These are phyloP conservation scores for Agrochola circellaris DNA, from an alignment of 2,888 invertebrate genomes.

Conservation along the genomic window DNA sequence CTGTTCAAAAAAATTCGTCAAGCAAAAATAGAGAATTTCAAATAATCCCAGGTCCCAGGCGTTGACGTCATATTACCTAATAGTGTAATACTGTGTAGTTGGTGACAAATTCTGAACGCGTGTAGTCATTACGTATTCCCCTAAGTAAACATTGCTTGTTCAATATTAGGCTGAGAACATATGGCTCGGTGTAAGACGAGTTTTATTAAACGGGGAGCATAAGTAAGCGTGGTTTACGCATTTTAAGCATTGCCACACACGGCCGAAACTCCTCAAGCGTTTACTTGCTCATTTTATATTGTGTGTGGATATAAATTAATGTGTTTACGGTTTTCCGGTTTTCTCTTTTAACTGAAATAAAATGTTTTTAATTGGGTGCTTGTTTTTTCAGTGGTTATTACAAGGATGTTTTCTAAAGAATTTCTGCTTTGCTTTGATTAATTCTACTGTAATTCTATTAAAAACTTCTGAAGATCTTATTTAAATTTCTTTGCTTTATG, in stretches of 20 bases:
- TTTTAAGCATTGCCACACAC: constrained; percentile 64
- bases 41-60: constrained; percentile 11
- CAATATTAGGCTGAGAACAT: constrained; percentile 78
- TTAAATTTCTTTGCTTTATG: too few relatives aligned
- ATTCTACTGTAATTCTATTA: not conserved
- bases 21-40: constrained; percentile 30
- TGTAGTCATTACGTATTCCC: constrained; percentile 79
- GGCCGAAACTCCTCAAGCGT: constrained; percentile 57
- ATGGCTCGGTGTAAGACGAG: constrained; percentile 76
- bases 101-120: constrained; percentile 64
- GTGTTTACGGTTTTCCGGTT: constrained; percentile 54
- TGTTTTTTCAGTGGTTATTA: constrained; percentile 26
- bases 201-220: constrained; percentile 77
- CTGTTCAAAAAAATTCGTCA: constrained; percentile 19
- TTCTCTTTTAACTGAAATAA: constrained; percentile 29
- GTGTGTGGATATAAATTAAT: constrained; percentile 60
- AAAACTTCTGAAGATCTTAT: not conserved
- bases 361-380: constrained; percentile 29
- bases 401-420: not conserved
- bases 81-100: constrained; percentile 53
- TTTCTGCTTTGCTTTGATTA: not conserved
- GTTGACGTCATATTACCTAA: constrained; percentile 37
- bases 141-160: constrained; percentile 77
- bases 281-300: constrained; percentile 58
- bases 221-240: constrained; percentile 69